Percentiles rank a stretch among this genome's conserved stretches.
Evolutionary conservation across 2,797 vertebrate genomes (phyloP).

Genomic region (Chloroceryle inda): DNA sequence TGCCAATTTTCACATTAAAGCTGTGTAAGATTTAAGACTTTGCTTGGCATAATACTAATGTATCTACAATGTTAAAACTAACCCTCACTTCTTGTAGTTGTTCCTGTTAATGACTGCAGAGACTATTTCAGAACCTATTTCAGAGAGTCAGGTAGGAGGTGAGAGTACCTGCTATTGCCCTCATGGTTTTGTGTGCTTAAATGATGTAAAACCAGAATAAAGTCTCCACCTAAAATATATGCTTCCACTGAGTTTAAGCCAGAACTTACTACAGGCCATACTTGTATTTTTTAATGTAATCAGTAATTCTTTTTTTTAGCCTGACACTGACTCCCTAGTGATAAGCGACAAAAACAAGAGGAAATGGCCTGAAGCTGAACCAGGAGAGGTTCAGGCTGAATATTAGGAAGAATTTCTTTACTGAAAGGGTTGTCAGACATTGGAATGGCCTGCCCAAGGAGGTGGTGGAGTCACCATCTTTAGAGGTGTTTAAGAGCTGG

Average conservation of each 20-base stretch:
- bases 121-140: not conserved
- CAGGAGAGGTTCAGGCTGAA: too few species aligned
- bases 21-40: not conserved
- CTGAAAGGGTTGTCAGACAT: too few species aligned
- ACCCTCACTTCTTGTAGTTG: not conserved
- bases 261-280: not conserved
- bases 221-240: not conserved
- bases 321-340: not conserved
- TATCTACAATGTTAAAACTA: not conserved
- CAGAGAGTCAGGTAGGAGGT: not conserved
- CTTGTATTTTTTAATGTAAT: not conserved
- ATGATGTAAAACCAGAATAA: not conserved
- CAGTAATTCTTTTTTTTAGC: not conserved
- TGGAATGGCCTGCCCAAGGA: too few species aligned
- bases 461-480: too few species aligned
- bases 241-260: not conserved
- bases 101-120: not conserved
- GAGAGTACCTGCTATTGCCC: not conserved
- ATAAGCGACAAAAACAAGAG: too few species aligned
- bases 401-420: too few species aligned
- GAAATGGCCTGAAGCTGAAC: too few species aligned
- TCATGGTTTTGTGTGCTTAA: not conserved
- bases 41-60: not conserved
- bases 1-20: not conserved
- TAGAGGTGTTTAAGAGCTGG: too few species aligned